phyloP scores from a whole-genome alignment of 2,888 invertebrate species.

The Neocrepidodera transversa region DNA sequence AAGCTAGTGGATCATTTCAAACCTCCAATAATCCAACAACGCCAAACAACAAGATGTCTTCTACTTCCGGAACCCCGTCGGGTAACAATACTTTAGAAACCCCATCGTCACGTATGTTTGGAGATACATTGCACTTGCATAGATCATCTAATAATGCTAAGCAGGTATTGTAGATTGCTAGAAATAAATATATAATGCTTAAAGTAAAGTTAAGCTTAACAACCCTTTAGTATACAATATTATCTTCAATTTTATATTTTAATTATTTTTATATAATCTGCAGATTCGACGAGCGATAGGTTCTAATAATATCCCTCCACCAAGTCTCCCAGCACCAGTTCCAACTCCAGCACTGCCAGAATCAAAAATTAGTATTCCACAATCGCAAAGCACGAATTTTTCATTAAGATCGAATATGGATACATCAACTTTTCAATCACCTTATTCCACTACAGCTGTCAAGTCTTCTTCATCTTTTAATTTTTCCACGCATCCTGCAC shows the following conservation, averaged over 20 bases:
- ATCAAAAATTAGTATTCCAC: slow-evolving; percentile 60
- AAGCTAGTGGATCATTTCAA: slow-evolving; percentile 42
- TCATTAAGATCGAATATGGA: slow-evolving; percentile 63
- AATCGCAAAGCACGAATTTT: slow-evolving; percentile 68
- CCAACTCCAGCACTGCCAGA: slow-evolving; percentile 66
- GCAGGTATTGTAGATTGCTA: slow-evolving; percentile 57
- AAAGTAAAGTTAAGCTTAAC: too few relatives aligned
- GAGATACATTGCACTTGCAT: slow-evolving; percentile 68
- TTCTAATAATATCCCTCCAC: slow-evolving; percentile 72
- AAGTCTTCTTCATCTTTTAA: slow-evolving; percentile 43
- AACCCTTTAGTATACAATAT: too few relatives aligned
- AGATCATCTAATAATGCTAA: slow-evolving; percentile 63
- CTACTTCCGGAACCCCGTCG: slow-evolving; percentile 56
- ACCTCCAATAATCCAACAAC: slow-evolving; percentile 42
- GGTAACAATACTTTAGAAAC: slow-evolving; percentile 61
- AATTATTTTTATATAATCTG: too few relatives aligned
- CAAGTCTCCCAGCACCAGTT: slow-evolving; percentile 75
- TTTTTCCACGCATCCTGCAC: slow-evolving; percentile 59
- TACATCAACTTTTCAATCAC: slow-evolving; percentile 65
- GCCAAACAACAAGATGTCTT: slow-evolving; percentile 44
- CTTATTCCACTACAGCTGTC: slow-evolving; percentile 60
- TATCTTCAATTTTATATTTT: too few relatives aligned
- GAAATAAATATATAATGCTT: too few relatives aligned
- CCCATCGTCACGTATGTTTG: slow-evolving; percentile 74
- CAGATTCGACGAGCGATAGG: slow-evolving; percentile 65